These are phyloP conservation scores for Numida meleagris DNA, from an alignment of 2,113 vertebrate genomes.

Conservation along the genomic window DNA sequence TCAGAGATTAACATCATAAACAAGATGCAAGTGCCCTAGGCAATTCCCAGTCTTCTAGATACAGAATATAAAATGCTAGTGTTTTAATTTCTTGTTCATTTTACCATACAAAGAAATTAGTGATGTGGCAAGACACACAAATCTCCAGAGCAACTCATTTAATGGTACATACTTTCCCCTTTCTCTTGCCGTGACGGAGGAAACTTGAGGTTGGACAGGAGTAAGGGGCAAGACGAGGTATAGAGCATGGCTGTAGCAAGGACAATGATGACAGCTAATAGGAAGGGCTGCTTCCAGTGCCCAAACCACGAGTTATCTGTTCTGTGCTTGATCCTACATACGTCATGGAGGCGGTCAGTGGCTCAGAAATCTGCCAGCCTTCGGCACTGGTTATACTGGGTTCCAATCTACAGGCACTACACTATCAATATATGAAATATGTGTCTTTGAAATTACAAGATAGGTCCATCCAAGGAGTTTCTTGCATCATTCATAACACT, in stretches of 20 bases:
- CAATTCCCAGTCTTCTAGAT: not conserved
- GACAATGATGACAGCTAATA: not conserved
- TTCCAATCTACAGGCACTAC: not conserved
- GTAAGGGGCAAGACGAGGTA: not conserved
- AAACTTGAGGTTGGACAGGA: not conserved
- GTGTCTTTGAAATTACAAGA: conserved; percentile 18
- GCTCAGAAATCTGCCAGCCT: not conserved
- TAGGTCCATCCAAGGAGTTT: not conserved
- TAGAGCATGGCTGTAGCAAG: accelerated
- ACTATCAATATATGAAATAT: conserved; percentile 11
- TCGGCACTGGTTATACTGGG: not conserved
- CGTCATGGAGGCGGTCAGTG: accelerated
- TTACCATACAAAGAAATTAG: not conserved
- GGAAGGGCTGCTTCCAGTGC: not conserved
- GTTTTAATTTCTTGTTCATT: not conserved
- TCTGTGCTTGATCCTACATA: not conserved
- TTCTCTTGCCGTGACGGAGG: not conserved
- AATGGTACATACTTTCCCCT: not conserved
- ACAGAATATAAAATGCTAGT: not conserved
- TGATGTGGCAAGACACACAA: not conserved
- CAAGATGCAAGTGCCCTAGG: not conserved
- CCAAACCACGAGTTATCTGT: not conserved
- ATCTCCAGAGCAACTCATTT: not conserved
- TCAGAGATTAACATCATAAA: not conserved
- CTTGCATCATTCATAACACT: conserved; percentile 29